Conservation (phyloP, 2,888 invertebrate genomes). For the Platynereis dumerilii region DNA sequence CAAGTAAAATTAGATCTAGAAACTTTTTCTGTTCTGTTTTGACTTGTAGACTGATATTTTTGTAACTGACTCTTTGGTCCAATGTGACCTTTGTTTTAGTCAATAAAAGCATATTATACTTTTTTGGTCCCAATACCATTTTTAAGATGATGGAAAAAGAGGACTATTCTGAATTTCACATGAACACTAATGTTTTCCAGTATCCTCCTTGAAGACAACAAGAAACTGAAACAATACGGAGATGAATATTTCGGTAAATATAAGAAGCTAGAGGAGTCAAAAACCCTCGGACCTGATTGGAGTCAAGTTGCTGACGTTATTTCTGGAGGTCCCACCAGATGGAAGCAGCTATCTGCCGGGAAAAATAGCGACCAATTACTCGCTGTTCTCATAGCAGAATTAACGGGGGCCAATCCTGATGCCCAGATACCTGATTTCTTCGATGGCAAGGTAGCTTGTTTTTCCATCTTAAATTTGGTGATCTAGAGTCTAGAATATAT, state of each 20-base stretch:
- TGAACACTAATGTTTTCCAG: no score
- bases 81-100: no score
- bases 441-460: conserved; percentile 52
- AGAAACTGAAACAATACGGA: conserved; percentile 55
- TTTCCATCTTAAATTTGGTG: no score
- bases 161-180: no score
- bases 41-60: no score
- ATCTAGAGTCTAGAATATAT: no score
- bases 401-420: conserved; percentile 47
- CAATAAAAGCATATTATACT: no score
- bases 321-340: conserved; percentile 53
- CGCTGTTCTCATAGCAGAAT: conserved; percentile 56
- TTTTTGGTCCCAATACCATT: no score
- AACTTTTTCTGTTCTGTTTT: no score
- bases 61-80: no score
- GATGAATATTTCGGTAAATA: conserved; percentile 60
- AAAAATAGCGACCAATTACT: conserved; percentile 58
- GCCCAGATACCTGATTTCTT: conserved; percentile 54
- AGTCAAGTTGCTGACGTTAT: conserved; percentile 57
- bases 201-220: conserved; percentile 49
- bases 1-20: no score
- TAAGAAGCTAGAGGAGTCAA: conserved; percentile 53
- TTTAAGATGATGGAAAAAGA: no score
- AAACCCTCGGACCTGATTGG: conserved; percentile 56
- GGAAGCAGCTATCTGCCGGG: conserved; percentile 58